phyloP scores from a whole-genome alignment of 2,888 invertebrate genomes.

The Synergus itoensis region DNA sequence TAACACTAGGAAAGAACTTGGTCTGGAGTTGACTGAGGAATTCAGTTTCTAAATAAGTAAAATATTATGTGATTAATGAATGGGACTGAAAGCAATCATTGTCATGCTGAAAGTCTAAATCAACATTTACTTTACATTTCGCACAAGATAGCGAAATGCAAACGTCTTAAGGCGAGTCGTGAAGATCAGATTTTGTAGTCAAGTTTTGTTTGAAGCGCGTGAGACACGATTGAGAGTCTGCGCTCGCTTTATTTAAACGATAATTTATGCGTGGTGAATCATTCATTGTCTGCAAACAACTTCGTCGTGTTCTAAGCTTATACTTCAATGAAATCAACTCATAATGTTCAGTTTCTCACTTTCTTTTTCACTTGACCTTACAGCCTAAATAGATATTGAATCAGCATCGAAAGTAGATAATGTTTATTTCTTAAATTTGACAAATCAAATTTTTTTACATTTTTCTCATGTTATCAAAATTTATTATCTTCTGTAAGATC shows the following conservation, averaged over 20 bases:
- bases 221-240: background rate
- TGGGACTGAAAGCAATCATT: background rate
- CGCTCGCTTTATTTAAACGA: background rate
- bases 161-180: background rate
- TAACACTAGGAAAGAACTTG: background rate
- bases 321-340: background rate
- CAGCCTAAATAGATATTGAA: background rate
- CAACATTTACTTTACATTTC: background rate
- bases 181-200: background rate
- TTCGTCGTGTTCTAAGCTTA: background rate
- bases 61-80: background rate
- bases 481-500: background rate
- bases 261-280: background rate
- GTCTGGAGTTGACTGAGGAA: background rate
- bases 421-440: background rate
- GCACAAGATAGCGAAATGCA: background rate
- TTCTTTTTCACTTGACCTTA: background rate
- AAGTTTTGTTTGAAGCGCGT: background rate
- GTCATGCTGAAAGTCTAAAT: background rate
- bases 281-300: conserved; percentile 3
- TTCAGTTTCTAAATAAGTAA: background rate
- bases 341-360: background rate
- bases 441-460: too few relatives aligned
- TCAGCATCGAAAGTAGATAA: background rate
- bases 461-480: background rate